Evolutionary conservation across 30 jellyfish, hydroid and myxozoan genomes (phyloP), one percentile per base, ranked within the genome.

Genomic region (Hydractinia echinata): DNA sequence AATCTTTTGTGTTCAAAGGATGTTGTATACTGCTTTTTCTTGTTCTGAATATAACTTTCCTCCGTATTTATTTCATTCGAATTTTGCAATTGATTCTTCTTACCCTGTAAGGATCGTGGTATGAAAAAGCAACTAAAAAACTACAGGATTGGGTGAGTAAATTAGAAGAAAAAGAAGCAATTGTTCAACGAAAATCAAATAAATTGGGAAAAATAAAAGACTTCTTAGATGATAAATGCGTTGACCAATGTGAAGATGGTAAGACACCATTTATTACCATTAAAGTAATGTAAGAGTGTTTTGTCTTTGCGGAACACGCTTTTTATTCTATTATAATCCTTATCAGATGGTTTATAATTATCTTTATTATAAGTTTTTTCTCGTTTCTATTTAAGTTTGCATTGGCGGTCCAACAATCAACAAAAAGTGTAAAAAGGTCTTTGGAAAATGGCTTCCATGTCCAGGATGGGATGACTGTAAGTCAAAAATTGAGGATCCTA

Each of bases 391-490:
- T 54, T 58, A 7, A 90, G 97, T 90, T 20, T 90, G 96, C 54
- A 79, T 85, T 20, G 96, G 95, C 18, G 97, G 97, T 4, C 86
- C 91, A 11, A 69, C 89, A 20, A 78, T 87, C 82, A 81, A 80
- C 82, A 80, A 86, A 81, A 69, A 83, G 39, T 86, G 96, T 92
- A 86, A 55, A 8, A 74, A 86, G 66, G 56, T 91, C 44, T 84
- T 87, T 71, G 87, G 93, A 18, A 81, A 80, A 21, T 82, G 95
- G 96, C 82, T 91, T 8, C 81, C 87, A 5, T 86, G 96, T 72
- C 89, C 96, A 7, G 72, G 67, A 54, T 82, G 95, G 95, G 72
- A 86, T 79, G 81, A 86, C 53, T 86, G 96, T 73, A 87, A 86
- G 67, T 84, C 79, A 73, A 87, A 62, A 55, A 96, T 76, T 4